phyloP scores from a whole-genome alignment of 2,888 invertebrate species.

The Aspidiotus rigidus region DNA sequence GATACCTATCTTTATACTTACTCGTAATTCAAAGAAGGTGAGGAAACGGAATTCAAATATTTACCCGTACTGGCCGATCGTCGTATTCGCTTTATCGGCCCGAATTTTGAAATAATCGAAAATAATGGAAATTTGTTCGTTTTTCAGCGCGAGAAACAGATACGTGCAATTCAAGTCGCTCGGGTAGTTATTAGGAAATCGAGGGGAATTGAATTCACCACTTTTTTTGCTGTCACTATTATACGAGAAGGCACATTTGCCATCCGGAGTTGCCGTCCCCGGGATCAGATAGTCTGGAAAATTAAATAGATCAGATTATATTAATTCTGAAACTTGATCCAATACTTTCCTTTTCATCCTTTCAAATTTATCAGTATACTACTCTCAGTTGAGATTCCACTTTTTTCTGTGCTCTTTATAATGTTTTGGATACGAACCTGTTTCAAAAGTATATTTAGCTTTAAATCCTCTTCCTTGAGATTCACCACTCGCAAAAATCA shows the following conservation, averaged over 20 bases:
- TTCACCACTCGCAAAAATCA: conserved; percentile 91
- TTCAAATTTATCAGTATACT: no score
- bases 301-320: no score
- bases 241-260: conserved; percentile 85
- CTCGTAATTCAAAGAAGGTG: neutral
- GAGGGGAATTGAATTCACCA: conserved; percentile 90
- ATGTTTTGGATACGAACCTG: conserved; percentile 49
- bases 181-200: conserved; percentile 94
- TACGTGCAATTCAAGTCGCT: conserved; percentile 91
- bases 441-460: conserved; percentile 74
- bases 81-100: conserved; percentile 68
- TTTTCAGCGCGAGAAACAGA: conserved; percentile 72
- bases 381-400: no score
- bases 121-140: conserved; percentile 81
- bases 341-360: no score
- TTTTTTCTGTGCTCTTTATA: no score
- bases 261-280: conserved; percentile 85
- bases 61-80: conserved; percentile 66
- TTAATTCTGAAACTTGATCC: no score
- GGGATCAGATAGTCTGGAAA: conserved; percentile 81
- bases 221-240: conserved; percentile 74
- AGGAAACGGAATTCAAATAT: conserved; percentile 36
- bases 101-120: conserved; percentile 87
- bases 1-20: neutral
- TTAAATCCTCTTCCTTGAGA: conserved; percentile 84